Base-by-base conservation (phyloP, 2,797 vertebrate genomes). In the Bradypodion pumilum region DNA sequence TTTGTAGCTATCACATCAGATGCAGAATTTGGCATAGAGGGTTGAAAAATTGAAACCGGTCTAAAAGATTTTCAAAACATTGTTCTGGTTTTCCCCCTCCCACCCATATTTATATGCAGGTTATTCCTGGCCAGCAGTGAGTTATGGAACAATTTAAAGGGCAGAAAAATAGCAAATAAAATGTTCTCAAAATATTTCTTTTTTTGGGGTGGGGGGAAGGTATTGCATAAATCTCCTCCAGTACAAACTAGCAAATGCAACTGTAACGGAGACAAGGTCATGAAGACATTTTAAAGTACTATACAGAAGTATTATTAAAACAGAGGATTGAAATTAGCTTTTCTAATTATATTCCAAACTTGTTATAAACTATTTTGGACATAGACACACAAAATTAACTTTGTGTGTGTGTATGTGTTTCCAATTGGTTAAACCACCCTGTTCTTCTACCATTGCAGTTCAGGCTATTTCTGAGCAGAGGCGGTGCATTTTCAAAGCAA, bases 171-270 rank as follows among this genome's bases (percentile, higher is more conserved):
- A 13, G 27, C 78, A 76, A 72, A 35, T 0, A 5, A 0, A 7
- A 40, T 73, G 2, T 6, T 32, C 46, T 70, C 9, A 13, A 49
- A 35, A 1, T 0, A 68, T 40, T 0, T 35, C 1, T 27, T 10
- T 27, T 23, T 27, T 29, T 44, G 4, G 3, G 40, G 56, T 16
- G 59, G 23, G 10, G 29, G 15, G 7, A 16, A 25, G 35, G n/a
- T n/a, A 19, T 32, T 23, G 35, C 19, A 9, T 7, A n/a, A n/a
- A 2, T 2, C 0, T 0, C 42, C 44, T 2, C 35, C 4, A 32
- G 1, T 70, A 10, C 16, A 23, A 6, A 49, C 1, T 5, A 8
- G 9, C 23, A 46, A 23, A n/a, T 69, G 8, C 77, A 46, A 27
- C 25, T 77, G 29, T 27, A 42, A 21, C 44, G 8, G n/a, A 49